A percentile compares a stretch with the other conserved stretches of the same genome.
These are phyloP conservation scores for Byasa hedistus DNA, from an alignment of 2,888 invertebrate genomes.

Conservation along the genomic window DNA sequence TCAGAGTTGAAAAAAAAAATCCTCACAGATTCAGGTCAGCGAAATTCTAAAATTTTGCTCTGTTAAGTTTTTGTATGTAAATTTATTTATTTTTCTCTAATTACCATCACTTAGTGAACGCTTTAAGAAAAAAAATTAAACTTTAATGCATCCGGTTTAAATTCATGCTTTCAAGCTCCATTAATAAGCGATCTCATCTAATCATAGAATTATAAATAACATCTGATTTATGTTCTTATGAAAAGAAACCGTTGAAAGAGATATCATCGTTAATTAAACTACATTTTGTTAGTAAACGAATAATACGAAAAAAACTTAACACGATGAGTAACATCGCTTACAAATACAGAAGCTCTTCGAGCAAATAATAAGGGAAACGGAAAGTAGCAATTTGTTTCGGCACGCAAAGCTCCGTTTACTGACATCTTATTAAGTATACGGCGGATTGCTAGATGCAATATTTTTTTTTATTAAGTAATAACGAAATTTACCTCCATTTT, in stretches of 20 bases:
- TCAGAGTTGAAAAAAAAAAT: slow-evolving; percentile 16
- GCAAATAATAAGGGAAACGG: slow-evolving; percentile 24
- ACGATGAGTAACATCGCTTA: not conserved
- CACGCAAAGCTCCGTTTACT: slow-evolving; percentile 43
- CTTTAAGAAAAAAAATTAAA: not conserved
- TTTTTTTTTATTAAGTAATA: not conserved
- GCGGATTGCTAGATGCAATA: slow-evolving; percentile 6
- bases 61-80: not conserved
- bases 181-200: not conserved
- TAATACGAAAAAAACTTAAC: not conserved
- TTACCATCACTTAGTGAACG: not conserved
- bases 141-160: not conserved
- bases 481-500: no score
- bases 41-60: slow-evolving; percentile 5
- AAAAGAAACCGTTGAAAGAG: no score
- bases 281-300: not conserved
- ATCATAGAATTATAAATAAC: not conserved
- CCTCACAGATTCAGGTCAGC: slow-evolving; percentile 19
- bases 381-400: slow-evolving; percentile 38
- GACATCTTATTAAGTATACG: slow-evolving; percentile 26
- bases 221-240: no score
- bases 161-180: not conserved
- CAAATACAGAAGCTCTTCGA: slow-evolving; percentile 7
- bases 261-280: not conserved
- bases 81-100: not conserved